Evolutionary conservation across 2,113 vertebrate species (phyloP), one percentile per base, ranked within the genome.

Genomic region (Cynopterus brachyotis): DNA sequence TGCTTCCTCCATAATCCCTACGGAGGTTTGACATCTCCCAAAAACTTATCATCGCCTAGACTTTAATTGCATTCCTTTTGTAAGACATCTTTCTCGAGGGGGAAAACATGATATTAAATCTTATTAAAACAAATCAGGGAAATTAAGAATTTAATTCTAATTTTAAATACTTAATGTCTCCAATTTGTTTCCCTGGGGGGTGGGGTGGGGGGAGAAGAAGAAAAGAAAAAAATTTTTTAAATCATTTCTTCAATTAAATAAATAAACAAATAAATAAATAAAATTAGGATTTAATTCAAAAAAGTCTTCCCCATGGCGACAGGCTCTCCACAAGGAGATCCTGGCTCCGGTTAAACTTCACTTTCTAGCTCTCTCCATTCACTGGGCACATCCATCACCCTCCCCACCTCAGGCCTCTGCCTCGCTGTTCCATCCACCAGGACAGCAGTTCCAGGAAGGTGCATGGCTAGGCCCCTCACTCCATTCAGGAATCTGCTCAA

Each of bases 81-180:
- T 42, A 55, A 75, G 50, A 26, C 64, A 22, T 32, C 45, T 47
- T 94, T 78, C 57, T 70, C 9, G 9, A 81, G 20, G 45, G 26
- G 28, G 40, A 7, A 37, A 47, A 62, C 62, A 35, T 32, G 42
- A 72, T 42, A 45, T 26, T 75, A 88, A 69, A 40, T 26, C 26
- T 42, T 20, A 72, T 13, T n/a, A 35, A 32, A 75, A 32, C 16
- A 66, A 86, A 45, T 10, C 37, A 69, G 17, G 6, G 9, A 82
- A 93, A 88, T 53, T 40, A 91, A 62, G 64, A 40, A 76, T 81
- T 72, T 72, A n/a, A 88, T 45, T 30, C 22, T 50, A 50, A 50
- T 50, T 50, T 50, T 50, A 50, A 50, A 50, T 50, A 16, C 50
- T 50, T 50, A 50, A 50, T 50, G 15, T 50, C 50, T 50, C 50